Conservation (phyloP, 2,888 invertebrate genomes). For the Mythimna lalbum region DNA sequence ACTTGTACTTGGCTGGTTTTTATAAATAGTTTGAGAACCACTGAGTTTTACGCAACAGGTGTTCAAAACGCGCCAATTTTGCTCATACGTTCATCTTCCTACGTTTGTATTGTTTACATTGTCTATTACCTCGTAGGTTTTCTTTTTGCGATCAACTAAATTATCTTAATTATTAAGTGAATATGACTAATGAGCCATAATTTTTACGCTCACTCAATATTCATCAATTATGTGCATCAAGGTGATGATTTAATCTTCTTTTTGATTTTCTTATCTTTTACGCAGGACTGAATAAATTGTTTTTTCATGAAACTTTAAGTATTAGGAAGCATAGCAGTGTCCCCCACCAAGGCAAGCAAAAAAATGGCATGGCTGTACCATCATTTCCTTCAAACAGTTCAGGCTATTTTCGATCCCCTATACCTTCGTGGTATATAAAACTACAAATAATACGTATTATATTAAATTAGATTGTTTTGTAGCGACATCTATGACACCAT, state of each 20-base stretch:
- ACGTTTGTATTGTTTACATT: conserved; percentile 52
- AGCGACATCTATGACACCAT: too few relatives aligned
- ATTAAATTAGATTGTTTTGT: too few relatives aligned
- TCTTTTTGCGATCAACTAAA: conserved; percentile 3
- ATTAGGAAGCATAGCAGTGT: too few relatives aligned
- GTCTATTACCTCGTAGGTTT: conserved; percentile 7
- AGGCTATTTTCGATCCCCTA: too few relatives aligned
- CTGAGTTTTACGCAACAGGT: conserved; percentile 27
- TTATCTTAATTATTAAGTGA: conserved; percentile 28
- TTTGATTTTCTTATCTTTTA: neutral
- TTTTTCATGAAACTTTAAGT: too few relatives aligned
- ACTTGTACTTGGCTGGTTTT: neutral
- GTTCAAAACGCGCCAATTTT: conserved; percentile 30
- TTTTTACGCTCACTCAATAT: neutral
- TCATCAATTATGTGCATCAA: neutral
- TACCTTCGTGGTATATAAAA: too few relatives aligned
- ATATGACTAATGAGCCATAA: conserved; percentile 11
- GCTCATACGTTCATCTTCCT: conserved; percentile 42
- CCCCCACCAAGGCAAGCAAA: too few relatives aligned
- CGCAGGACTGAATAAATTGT: neutral
- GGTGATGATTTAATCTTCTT: neutral
- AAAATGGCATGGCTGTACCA: too few relatives aligned
- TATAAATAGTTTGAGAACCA: conserved; percentile 39
- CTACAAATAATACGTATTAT: too few relatives aligned
- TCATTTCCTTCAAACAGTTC: too few relatives aligned